These are phyloP conservation scores for Odocoileus virginianus DNA, from an alignment of 2,113 vertebrate species.

Conservation along the genomic window DNA sequence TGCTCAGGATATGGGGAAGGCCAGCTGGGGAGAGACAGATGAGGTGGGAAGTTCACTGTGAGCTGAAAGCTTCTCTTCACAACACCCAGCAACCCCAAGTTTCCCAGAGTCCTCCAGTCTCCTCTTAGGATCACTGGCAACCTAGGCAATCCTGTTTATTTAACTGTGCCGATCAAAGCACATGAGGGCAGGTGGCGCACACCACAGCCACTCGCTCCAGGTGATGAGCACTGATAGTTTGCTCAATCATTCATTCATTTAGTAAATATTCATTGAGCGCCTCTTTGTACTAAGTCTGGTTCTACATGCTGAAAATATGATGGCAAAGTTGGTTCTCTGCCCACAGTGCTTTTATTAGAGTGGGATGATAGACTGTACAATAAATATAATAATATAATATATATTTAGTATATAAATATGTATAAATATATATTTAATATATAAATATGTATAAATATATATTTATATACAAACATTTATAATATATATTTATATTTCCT, in stretches of 20 bases:
- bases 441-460: background rate
- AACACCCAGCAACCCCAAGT: background rate
- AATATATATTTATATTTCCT: background rate
- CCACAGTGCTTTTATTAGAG: background rate
- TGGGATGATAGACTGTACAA: background rate
- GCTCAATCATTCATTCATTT: background rate
- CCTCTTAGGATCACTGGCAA: background rate
- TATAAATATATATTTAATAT: background rate
- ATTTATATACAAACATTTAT: background rate
- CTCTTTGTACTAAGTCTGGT: background rate
- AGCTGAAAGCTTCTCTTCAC: background rate
- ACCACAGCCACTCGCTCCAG: background rate
- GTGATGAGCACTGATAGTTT: too few species aligned
- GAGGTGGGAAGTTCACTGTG: background rate
- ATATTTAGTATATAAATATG: background rate
- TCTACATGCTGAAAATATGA: background rate
- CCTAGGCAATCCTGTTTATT: background rate
- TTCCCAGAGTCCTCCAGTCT: background rate
- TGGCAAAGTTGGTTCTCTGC: background rate
- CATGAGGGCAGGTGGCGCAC: fast-evolving
- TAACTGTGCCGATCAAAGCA: background rate
- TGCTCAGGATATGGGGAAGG: background rate
- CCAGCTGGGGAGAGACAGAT: background rate
- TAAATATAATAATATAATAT: background rate
- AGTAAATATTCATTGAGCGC: background rate